Conservation (phyloP, 1,140 invertebrate species). For the Ylistrum balloti region DNA sequence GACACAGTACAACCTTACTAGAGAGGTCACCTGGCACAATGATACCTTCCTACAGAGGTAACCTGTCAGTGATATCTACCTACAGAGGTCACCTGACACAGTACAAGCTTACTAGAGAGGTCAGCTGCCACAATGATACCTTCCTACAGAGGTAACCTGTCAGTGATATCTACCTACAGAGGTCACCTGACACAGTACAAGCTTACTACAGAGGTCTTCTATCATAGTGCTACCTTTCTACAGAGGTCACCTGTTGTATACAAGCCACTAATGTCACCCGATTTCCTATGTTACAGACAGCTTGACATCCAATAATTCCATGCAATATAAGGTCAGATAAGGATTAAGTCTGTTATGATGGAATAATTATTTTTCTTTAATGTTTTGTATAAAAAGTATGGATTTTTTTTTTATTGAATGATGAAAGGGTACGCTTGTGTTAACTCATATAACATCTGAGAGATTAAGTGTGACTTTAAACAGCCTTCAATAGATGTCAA, state of each 20-base stretch:
- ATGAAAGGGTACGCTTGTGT: not conserved
- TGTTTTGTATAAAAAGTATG: not conserved
- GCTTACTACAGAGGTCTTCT: not conserved
- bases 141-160: not conserved
- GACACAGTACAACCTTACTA: not conserved
- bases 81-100: not conserved
- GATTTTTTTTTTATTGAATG: not conserved
- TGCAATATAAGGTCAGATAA: no score
- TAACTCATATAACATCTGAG: not conserved
- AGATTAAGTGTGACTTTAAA: not conserved
- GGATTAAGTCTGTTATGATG: no score
- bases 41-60: not conserved
- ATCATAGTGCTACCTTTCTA: no score
- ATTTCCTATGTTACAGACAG: no score
- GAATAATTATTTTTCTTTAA: not conserved
- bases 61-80: not conserved
- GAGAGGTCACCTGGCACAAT: not conserved
- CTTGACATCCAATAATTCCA: no score
- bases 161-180: not conserved
- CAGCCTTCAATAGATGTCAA: not conserved
- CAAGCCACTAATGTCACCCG: no score
- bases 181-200: not conserved
- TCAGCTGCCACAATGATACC: not conserved
- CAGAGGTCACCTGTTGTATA: no score
- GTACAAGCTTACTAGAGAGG: not conserved